Conservation (phyloP, 2,797 vertebrate species). For the Otolemur crassicaudatus region DNA sequence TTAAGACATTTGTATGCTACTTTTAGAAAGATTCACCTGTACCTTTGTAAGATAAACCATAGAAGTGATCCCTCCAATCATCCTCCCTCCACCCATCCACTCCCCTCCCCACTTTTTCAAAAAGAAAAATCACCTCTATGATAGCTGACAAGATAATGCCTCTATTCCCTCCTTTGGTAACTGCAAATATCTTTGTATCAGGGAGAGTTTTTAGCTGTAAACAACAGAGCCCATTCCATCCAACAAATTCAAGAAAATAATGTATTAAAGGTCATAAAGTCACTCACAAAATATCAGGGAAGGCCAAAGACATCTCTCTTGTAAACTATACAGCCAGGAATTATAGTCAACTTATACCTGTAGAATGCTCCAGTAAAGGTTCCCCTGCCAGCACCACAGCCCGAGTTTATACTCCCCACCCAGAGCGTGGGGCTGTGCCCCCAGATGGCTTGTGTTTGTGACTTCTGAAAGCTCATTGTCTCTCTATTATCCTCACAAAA, state of each 20-base stretch:
- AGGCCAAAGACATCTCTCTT: background rate
- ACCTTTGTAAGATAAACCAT: no score
- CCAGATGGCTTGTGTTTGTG: background rate
- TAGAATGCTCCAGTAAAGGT: background rate
- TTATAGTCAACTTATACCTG: background rate
- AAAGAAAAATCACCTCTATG: background rate
- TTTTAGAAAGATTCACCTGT: no score
- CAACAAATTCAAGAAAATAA: background rate
- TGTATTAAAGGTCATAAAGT: background rate
- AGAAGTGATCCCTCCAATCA: no score
- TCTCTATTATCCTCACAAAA: background rate
- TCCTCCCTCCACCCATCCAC: no score
- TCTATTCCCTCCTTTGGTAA: background rate
- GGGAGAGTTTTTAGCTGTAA: background rate
- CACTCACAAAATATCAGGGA: background rate
- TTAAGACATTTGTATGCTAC: no score
- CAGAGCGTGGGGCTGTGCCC: background rate
- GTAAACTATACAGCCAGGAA: background rate
- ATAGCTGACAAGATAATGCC: background rate
- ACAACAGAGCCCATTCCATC: background rate
- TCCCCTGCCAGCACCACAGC: background rate
- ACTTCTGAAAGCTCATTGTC: background rate
- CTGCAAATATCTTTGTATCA: background rate
- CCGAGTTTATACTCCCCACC: background rate
- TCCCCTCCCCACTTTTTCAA: background rate